Base-by-base conservation (phyloP, 2,888 invertebrate species). In the Drymonia ruficornis region DNA sequence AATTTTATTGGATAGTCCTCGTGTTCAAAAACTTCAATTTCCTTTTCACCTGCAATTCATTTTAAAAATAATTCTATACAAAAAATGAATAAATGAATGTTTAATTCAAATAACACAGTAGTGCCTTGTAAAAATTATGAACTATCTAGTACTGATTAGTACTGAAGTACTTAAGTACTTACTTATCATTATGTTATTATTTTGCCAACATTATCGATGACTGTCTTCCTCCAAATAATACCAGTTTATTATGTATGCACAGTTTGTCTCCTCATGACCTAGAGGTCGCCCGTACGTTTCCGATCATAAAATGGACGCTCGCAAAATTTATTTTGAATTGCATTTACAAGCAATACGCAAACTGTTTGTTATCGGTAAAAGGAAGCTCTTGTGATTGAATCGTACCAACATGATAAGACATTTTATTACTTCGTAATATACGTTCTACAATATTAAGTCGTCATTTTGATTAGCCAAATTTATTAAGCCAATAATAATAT, bases 301-400 rank as follows among this genome's bases (percentile, higher is more conserved):
- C 43, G 43, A 43, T n/a, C 43, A 43, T 43, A 12, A 43, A 19
- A 43, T 2, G 23, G 18, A 19, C 13, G 19, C 19, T 19, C 49
- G 44, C 54, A 53, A 63, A 59, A 53, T 36, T 23, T 49, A 45
- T 42, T 28, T 45, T 42, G 46, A 6, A 64, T 70, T 67, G 42
- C 64, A 59, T 46, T 54, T 51, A 13, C 34, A 23, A 38, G 8
- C 31, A 12, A 55, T 56, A 34, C 54, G 51, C 52, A 57, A 49
- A 44, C 40, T 43, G 63, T 70, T 45, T 28, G 43, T 46, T 52
- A 56, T 67, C 55, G 50, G 48, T 67, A 42, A 53, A 63, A 61
- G 64, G 65, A 63, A 65, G 56, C 61, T 56, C 48, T 65, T 65
- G 67, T 67, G 15, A 44, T 31, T 43, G n/a, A 31, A 43, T 44